phyloP scores from a whole-genome alignment of 1,140 invertebrate species.

The Rhyacophila brunnea region DNA sequence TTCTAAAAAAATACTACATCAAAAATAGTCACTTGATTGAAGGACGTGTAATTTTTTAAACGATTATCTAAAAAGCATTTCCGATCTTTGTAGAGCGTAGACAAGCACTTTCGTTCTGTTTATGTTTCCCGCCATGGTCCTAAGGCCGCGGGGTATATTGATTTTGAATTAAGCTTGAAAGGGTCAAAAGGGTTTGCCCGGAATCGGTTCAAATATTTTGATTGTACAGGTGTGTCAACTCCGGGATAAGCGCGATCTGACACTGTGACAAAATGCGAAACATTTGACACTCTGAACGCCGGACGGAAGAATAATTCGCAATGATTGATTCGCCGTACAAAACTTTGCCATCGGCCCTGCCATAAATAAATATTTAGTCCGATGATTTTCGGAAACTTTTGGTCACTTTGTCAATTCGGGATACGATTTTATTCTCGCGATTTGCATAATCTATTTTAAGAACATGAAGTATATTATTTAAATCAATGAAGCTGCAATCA shows the following conservation, averaged over 20 bases:
- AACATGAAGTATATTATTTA: too few species aligned
- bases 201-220: slow-evolving; percentile 23
- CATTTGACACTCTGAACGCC: too few species aligned
- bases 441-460: too few species aligned
- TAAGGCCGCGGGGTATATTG: slow-evolving; percentile 22
- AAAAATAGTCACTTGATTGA: too few species aligned
- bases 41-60: too few species aligned
- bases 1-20: too few species aligned
- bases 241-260: slow-evolving; percentile 7
- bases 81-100: slow-evolving; percentile 1
- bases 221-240: slow-evolving; percentile 19
- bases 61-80: too few species aligned
- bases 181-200: slow-evolving; percentile 11
- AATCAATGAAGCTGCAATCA: too few species aligned
- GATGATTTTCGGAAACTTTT: not conserved
- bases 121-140: not conserved
- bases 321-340: not conserved
- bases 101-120: not conserved
- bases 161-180: slow-evolving; percentile 29
- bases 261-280: not conserved
- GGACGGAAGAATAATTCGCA: too few species aligned
- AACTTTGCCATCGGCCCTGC: not conserved
- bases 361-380: not conserved
- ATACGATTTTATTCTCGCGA: too few species aligned
- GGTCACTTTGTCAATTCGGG: not conserved